Base-by-base conservation (phyloP, 2,888 invertebrate genomes). In the Diabrotica balteata region DNA sequence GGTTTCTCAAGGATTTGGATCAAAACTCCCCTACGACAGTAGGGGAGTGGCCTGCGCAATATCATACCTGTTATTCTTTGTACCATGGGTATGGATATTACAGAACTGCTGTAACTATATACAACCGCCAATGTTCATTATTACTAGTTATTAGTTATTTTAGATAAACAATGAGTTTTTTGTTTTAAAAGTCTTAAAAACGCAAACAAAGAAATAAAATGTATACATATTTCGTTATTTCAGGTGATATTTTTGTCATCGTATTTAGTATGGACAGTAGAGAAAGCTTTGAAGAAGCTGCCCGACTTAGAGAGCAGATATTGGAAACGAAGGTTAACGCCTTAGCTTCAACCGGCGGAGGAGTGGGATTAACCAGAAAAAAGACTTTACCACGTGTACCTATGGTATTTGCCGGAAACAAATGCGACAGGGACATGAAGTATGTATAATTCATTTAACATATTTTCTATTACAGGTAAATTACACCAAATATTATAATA, bases 371-470 rank as follows among this genome's bases (percentile, higher is more conserved):
- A 60, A 80, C 80, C 79, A 85, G 78, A 61, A 87, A 90, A 80
- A 87, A 90, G 77, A 88, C 89, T 79, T 85, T 88, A 64, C 90
- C 91, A 42, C 86, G 90, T 80, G 92, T 94, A 57, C 94, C 94
- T 51, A 94, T 95, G 91, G 91, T 95, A 61, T 88, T 95, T 69
- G 94, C 93, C 3, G 95, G 94, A 62, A 95, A 95, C 83, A 95
- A 95, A 86, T 91, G 92, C 83, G 95, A 95, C 85, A 89, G 88
- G 78, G 94, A 94, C 58, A 87, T 91, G 78, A 91, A 90, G 93
- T 93, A 32, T 32, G 32, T 32, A 32, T 32, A 32, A 32, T 32
- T 32, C 32, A 32, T 17, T 17, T 17, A 17, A 17, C 17, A 17
- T 17, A 17, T 17, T 17, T 17, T 17, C 17, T 17, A 17, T 17